phyloP scores from a whole-genome alignment of 1,140 invertebrate genomes.

The Macrotrachela quadricornifera region DNA sequence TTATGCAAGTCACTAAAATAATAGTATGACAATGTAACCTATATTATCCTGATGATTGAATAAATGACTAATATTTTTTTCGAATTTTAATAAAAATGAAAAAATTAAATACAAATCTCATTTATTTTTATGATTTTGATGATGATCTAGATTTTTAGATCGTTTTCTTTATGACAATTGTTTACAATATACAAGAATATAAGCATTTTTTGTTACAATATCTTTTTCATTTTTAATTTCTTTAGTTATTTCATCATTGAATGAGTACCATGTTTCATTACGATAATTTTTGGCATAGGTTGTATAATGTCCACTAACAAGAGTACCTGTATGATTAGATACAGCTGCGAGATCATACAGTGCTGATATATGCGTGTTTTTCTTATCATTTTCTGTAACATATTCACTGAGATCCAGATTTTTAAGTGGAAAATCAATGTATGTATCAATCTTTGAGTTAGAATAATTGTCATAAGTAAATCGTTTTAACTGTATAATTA shows the following conservation, averaged over 20 bases:
- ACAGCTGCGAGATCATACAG: not conserved
- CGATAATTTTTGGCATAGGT: not conserved
- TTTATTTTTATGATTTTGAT: too few relatives aligned
- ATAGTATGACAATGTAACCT: too few relatives aligned
- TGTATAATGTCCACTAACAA: not conserved
- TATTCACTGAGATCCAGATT: not conserved
- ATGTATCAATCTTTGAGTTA: not conserved
- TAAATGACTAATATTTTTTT: too few relatives aligned
- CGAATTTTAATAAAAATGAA: too few relatives aligned
- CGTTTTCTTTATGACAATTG: too few relatives aligned
- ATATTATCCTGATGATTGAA: too few relatives aligned
- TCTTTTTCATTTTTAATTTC: too few relatives aligned
- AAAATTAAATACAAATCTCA: too few relatives aligned
- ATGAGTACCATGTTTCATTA: not conserved
- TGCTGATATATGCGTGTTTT: not conserved
- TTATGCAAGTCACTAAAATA: too few relatives aligned
- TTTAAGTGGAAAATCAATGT: not conserved
- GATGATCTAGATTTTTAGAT: too few relatives aligned
- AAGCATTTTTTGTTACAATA: too few relatives aligned
- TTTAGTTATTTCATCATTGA: not conserved
- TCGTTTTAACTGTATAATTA: slow-evolving; percentile 34
- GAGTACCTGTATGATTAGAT: not conserved
- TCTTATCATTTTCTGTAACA: not conserved
- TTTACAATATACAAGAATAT: too few relatives aligned
- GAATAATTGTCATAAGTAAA: slow-evolving; percentile 26